These are phyloP conservation scores for Mechanitis messenoides DNA, from an alignment of 2,888 invertebrate species.

Conservation along the genomic window DNA sequence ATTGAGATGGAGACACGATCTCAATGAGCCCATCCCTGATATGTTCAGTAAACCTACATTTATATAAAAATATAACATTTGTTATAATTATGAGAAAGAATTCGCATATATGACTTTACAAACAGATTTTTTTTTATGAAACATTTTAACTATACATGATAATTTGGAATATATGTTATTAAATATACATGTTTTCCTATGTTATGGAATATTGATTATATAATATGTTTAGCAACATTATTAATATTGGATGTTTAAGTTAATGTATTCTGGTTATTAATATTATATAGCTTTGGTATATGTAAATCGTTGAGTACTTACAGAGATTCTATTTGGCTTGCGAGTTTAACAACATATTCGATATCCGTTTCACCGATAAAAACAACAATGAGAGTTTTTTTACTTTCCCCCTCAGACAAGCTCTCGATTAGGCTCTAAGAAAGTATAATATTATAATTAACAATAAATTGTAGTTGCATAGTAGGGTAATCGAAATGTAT, in stretches of 20 bases:
- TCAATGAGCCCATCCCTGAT: slow-evolving; percentile 90
- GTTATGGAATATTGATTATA: too few species aligned
- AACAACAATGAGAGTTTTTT: slow-evolving; percentile 87
- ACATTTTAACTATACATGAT: too few species aligned
- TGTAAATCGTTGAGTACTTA: slow-evolving; percentile 62
- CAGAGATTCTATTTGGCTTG: slow-evolving; percentile 84
- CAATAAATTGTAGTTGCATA: not conserved
- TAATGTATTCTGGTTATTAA: not conserved
- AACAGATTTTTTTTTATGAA: too few species aligned
- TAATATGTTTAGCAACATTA: too few species aligned
- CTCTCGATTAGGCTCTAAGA: slow-evolving; percentile 86
- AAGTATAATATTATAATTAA: slow-evolving; percentile 11
- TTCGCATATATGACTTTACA: too few species aligned
- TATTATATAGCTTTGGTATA: not conserved
- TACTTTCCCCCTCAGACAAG: slow-evolving; percentile 85
- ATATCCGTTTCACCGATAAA: slow-evolving; percentile 91
- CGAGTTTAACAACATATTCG: slow-evolving; percentile 84
- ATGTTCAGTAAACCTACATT: slow-evolving; percentile 82
- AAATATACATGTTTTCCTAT: too few species aligned
- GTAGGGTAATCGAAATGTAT: too few species aligned
- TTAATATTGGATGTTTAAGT: too few species aligned
- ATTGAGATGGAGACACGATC: slow-evolving; percentile 88
- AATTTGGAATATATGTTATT: too few species aligned
- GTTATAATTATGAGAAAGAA: too few species aligned
- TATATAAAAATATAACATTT: not conserved